Percentiles rank a stretch among this genome's conserved stretches.
phyloP scores from a whole-genome alignment of 1,140 invertebrate species.

The Drosophila truncata region DNA sequence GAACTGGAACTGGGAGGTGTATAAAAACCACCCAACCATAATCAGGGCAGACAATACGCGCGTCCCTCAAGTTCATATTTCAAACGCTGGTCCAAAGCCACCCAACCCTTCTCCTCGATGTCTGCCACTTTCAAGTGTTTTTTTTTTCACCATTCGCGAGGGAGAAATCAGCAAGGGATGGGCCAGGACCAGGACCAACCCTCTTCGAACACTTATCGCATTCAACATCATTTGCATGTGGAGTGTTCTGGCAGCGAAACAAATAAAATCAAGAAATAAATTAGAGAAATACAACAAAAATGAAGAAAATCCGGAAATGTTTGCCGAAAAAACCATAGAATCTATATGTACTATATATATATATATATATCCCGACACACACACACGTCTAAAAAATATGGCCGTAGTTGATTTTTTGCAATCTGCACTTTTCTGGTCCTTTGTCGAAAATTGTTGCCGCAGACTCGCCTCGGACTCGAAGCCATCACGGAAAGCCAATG shows the following conservation, averaged over 20 bases:
- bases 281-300: constrained; percentile 72
- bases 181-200: constrained; percentile 46
- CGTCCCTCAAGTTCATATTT: constrained; percentile 78
- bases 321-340: constrained; percentile 49
- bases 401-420: constrained; percentile 78
- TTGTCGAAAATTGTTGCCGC: constrained; percentile 80
- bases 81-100: constrained; percentile 45
- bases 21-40: constrained; percentile 31
- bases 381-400: constrained; percentile 54
- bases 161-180: neutral
- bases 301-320: constrained; percentile 52
- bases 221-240: constrained; percentile 82
- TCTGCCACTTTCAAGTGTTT: constrained; percentile 76
- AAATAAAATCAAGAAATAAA: constrained; percentile 83
- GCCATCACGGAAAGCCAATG: constrained; percentile 11
- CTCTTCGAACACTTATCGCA: constrained; percentile 80
- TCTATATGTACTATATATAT: constrained; percentile 6
- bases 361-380: constrained; percentile 4
- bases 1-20: neutral
- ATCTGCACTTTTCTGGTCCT: constrained; percentile 80
- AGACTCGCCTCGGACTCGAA: constrained; percentile 45
- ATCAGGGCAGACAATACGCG: constrained; percentile 75
- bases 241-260: constrained; percentile 61
- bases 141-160: constrained; percentile 10
- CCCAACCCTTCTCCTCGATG: constrained; percentile 28